Base-by-base conservation (phyloP, 2,113 vertebrate genomes). In the Carassius carassius region DNA sequence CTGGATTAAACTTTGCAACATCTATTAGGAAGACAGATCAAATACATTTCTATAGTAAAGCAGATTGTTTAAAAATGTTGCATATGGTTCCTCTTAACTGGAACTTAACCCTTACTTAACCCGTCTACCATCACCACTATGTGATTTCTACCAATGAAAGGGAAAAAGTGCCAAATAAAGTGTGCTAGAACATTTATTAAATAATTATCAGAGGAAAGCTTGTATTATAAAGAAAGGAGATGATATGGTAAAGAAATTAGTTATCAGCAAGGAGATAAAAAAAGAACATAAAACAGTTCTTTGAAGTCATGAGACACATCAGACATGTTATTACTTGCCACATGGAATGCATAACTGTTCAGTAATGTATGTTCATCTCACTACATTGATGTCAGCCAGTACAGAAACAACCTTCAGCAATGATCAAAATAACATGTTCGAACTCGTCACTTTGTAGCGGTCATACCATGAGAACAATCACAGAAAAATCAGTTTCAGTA, bases 171-270 rank as follows among this genome's bases (percentile, higher is more conserved):
- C 44, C 10, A 47, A 47, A 47, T 47, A 47, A 47, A 47, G 37
- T 62, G 83, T 77, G 69, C 60, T 56, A 60, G 25, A 67, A 63
- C 60, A 87, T 65, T 74, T 76, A 81, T 84, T 84, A 65, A 84
- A 84, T 65, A 74, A 47, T 84, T 76, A 17, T 58, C 2, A 47
- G 76, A 65, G 32, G 29, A 81, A 56, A 72, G 23, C 3, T 23
- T 47, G 65, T 65, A 80, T 78, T 44, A 37, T 37, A 78, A 78
- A 70, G 29, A 78, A 23, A 75, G 19, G 3, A 74, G 16, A 47
- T 2, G 44, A 47, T 41, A 41, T 41, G 37, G 37, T 41, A 41
- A 41, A 41, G 37, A 41, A 41, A 41, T 8, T 8, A 72, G 11
- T 62, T 78, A 6, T 67, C 41, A 65, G n/a, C 13, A 80, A 44